phyloP scores from a whole-genome alignment of 2,888 invertebrate species.

The Eilema caniola region DNA sequence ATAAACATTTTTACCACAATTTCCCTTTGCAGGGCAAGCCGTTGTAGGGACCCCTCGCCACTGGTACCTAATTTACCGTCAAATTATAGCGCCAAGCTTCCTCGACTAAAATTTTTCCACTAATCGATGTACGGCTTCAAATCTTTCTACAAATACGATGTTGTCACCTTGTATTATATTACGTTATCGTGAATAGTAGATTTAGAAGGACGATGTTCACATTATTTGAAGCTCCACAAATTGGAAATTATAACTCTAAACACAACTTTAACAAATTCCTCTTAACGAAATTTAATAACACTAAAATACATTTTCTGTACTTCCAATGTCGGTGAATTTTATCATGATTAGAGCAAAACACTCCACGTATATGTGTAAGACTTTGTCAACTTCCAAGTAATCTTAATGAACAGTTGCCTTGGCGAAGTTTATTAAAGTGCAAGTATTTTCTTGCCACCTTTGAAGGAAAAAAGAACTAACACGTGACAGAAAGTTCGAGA shows the following conservation, averaged over 20 bases:
- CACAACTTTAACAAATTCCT: background rate
- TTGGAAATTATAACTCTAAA: background rate
- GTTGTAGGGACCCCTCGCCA: too few species aligned
- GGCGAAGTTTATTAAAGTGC: background rate
- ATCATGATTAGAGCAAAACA: constrained; percentile 2
- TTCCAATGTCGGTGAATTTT: background rate
- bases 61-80: background rate
- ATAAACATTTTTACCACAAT: too few species aligned
- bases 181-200: background rate
- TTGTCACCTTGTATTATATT: background rate
- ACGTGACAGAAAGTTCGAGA: background rate
- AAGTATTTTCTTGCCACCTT: constrained; percentile 1
- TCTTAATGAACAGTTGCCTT: constrained; percentile 2
- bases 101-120: background rate
- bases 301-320: background rate
- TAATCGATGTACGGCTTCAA: too few species aligned
- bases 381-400: background rate
- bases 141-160: too few species aligned
- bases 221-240: background rate
- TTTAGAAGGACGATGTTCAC: background rate
- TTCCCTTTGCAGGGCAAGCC: too few species aligned
- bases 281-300: background rate
- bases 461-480: background rate
- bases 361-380: background rate
- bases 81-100: background rate